phyloP scores from a whole-genome alignment of 2,888 invertebrate species.

The Phengaris alcon region DNA sequence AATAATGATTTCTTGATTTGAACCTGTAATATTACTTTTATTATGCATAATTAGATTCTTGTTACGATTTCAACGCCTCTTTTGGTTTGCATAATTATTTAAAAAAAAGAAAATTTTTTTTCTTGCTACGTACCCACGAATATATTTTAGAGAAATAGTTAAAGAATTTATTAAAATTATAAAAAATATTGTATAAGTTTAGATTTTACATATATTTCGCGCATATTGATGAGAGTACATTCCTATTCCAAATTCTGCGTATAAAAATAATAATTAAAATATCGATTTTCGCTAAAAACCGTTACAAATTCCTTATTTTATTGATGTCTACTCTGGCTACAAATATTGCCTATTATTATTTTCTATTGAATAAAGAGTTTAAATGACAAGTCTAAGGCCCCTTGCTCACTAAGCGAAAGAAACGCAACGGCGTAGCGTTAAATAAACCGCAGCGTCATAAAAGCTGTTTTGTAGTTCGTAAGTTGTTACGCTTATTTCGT shows the following conservation, averaged over 20 bases:
- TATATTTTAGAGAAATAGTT: too few species aligned
- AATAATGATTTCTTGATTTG: too few species aligned
- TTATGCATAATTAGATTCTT: too few species aligned
- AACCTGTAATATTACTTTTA: too few species aligned
- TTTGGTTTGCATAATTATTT: too few species aligned
- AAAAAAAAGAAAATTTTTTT: too few species aligned
- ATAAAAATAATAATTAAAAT: conserved; percentile 16
- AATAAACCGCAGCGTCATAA: background rate
- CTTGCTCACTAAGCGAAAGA: conserved; percentile 33
- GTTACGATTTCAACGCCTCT: too few species aligned
- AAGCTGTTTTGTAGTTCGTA: background rate
- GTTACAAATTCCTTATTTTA: conserved; percentile 13
- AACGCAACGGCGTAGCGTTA: conserved; percentile 19
- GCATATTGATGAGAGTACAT: conserved; percentile 3
- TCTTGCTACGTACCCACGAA: too few species aligned
- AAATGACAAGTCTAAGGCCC: conserved; percentile 33
- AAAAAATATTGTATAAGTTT: too few species aligned
- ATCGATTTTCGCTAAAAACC: conserved; percentile 13
- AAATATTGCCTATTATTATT: conserved; percentile 16
- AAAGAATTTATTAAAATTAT: too few species aligned
- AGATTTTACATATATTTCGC: background rate
- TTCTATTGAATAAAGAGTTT: conserved; percentile 21
- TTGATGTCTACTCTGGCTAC: conserved; percentile 10
- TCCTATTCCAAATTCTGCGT: conserved; percentile 17
- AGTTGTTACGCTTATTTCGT: background rate